These are phyloP conservation scores for Drosophila mimetica DNA, from an alignment of 2,888 invertebrate species.

Conservation along the genomic window DNA sequence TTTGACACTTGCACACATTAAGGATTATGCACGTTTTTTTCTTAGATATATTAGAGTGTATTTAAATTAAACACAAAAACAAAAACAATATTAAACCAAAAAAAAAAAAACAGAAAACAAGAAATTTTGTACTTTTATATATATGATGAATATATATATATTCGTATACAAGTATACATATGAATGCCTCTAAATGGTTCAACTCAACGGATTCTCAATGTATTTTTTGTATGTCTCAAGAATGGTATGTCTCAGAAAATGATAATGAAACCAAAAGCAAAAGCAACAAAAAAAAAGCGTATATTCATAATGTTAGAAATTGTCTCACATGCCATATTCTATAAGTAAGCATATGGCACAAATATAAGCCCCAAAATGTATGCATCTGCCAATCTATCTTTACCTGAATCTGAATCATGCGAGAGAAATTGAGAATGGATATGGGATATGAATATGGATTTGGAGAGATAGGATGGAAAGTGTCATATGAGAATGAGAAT, in stretches of 20 bases:
- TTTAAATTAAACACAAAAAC: slow-evolving; percentile 11
- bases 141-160: slow-evolving; percentile 46
- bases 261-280: too few relatives aligned
- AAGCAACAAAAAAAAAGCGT: not conserved
- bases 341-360: slow-evolving; percentile 21
- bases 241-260: slow-evolving; percentile 17
- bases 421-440: not conserved
- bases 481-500: slow-evolving; percentile 4
- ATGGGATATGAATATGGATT: not conserved
- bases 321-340: slow-evolving; percentile 33
- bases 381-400: slow-evolving; percentile 12
- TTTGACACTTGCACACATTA: slow-evolving; percentile 7
- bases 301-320: slow-evolving; percentile 33
- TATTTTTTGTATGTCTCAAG: slow-evolving; percentile 44
- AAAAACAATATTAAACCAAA: slow-evolving; percentile 12
- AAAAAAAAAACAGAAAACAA: slow-evolving; percentile 10
- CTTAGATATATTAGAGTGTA: slow-evolving; percentile 31
- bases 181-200: slow-evolving; percentile 25
- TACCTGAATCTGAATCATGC: slow-evolving; percentile 19
- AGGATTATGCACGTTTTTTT: slow-evolving; percentile 23
- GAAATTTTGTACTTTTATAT: slow-evolving; percentile 67
- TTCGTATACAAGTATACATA: slow-evolving; percentile 21
- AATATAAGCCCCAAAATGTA: slow-evolving; percentile 13
- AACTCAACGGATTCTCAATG: slow-evolving; percentile 50
- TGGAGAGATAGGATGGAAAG: not conserved